Percentiles rank a stretch among this genome's conserved stretches.
phyloP scores from a whole-genome alignment of 2,888 invertebrate genomes.

The Chalcis sispes region DNA sequence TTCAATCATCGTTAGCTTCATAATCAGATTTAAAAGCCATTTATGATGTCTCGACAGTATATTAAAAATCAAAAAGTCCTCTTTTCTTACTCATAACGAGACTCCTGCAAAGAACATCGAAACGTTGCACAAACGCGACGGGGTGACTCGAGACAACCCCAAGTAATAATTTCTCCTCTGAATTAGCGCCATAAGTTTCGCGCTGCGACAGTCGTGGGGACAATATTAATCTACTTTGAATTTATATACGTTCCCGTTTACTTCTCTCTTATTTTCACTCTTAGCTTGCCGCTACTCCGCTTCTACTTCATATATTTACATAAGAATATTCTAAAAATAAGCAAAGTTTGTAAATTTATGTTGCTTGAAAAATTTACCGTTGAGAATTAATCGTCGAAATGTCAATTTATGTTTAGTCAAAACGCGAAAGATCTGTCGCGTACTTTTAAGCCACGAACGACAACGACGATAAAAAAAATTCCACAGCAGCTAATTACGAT shows the following conservation, averaged over 20 bases:
- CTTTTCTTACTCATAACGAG: not conserved
- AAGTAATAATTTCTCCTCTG: conserved; percentile 73
- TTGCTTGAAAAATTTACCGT: no score
- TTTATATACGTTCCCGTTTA: conserved; percentile 66
- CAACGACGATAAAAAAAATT: no score
- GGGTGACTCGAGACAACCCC: conserved; percentile 68
- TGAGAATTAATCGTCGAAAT: no score
- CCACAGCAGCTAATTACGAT: no score
- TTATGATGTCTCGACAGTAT: not conserved
- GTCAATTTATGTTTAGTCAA: no score
- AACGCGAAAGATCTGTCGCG: no score
- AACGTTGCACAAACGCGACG: conserved; percentile 59
- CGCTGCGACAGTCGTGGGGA: conserved; percentile 72
- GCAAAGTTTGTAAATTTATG: no score
- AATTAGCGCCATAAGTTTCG: conserved; percentile 75
- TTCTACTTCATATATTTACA: no score
- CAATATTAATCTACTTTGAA: conserved; percentile 76
- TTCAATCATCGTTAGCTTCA: not conserved
- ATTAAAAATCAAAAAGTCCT: conserved; percentile 2
- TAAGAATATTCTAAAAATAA: not conserved
- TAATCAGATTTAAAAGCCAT: not conserved
- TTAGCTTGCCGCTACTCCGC: no score
- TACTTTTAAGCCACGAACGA: no score
- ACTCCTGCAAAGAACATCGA: conserved; percentile 28
- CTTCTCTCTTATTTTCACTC: conserved; percentile 8